These are phyloP conservation scores for Chloebia gouldiae DNA, from an alignment of 2,113 vertebrate genomes.

Conservation along the genomic window DNA sequence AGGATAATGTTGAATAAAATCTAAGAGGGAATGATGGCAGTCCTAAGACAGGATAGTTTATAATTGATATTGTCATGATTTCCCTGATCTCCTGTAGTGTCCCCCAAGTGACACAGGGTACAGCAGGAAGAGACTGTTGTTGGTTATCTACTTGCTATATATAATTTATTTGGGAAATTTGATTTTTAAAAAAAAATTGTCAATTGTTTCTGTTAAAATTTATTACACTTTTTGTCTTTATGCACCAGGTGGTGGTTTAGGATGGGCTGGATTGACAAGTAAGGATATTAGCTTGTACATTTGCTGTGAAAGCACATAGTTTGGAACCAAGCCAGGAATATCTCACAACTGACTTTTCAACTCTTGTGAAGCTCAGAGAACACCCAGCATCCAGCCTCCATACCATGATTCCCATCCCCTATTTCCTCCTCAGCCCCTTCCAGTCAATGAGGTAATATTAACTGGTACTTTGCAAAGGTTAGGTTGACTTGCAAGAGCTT, in stretches of 20 bases:
- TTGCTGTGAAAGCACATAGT: neutral
- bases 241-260: neutral
- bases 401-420: neutral
- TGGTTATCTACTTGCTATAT: neutral
- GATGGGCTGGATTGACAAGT: neutral
- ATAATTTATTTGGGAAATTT: neutral
- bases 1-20: neutral
- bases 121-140: neutral
- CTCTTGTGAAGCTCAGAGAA: neutral
- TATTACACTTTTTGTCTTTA: neutral
- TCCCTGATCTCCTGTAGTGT: neutral
- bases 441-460: neutral
- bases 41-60: neutral
- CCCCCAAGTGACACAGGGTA: neutral
- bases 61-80: neutral
- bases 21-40: neutral
- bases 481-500: neutral
- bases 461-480: neutral
- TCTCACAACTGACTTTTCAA: neutral
- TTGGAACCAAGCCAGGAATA: neutral
- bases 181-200: neutral
- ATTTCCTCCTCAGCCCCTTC: neutral
- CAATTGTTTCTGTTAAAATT: neutral
- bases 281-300: neutral
- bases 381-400: neutral